Conservation (phyloP, 2,797 vertebrate genomes). For the Psittacula echo region DNA sequence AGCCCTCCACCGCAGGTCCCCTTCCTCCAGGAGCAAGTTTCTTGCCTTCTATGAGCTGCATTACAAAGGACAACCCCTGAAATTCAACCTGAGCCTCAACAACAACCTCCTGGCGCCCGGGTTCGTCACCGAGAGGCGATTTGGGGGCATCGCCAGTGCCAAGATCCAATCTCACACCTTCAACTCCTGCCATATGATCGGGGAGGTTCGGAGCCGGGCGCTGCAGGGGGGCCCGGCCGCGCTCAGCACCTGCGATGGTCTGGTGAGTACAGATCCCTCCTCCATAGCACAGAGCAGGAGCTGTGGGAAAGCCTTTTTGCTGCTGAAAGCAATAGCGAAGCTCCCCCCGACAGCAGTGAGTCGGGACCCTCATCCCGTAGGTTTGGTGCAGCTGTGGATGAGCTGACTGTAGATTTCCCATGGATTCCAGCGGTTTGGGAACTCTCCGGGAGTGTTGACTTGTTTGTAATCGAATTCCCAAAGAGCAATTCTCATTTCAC, state of each 20-base stretch:
- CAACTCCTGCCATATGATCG: constrained; percentile 87
- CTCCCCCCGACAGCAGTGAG: not conserved
- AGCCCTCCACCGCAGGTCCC: constrained; percentile 81
- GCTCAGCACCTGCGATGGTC: constrained; percentile 91
- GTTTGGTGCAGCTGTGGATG: not conserved
- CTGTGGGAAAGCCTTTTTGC: no score
- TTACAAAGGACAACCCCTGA: constrained; percentile 81
- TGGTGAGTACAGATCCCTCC: constrained; percentile 82
- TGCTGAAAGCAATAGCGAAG: not conserved
- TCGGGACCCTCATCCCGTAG: fast-evolving
- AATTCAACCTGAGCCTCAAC: constrained; percentile 92
- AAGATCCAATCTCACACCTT: constrained; percentile 61
- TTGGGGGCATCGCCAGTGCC: constrained; percentile 78
- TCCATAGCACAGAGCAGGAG: fast-evolving
- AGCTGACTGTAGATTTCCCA: not conserved
- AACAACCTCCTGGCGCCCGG: constrained; percentile 85
- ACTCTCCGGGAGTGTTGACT: not conserved
- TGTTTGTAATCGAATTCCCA: not conserved
- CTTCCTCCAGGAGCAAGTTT: constrained; percentile 31
- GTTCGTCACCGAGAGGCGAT: constrained; percentile 88
- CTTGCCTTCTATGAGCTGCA: constrained; percentile 86
- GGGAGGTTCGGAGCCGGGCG: constrained; percentile 83
- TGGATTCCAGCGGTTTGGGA: not conserved
- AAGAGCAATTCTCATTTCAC: not conserved
- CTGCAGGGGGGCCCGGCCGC: constrained; percentile 82